Percentiles rank a stretch among this genome's conserved stretches.
These are phyloP conservation scores for Melanotaenia maccullochi DNA, from an alignment of 2,797 vertebrate species.

Conservation along the genomic window DNA sequence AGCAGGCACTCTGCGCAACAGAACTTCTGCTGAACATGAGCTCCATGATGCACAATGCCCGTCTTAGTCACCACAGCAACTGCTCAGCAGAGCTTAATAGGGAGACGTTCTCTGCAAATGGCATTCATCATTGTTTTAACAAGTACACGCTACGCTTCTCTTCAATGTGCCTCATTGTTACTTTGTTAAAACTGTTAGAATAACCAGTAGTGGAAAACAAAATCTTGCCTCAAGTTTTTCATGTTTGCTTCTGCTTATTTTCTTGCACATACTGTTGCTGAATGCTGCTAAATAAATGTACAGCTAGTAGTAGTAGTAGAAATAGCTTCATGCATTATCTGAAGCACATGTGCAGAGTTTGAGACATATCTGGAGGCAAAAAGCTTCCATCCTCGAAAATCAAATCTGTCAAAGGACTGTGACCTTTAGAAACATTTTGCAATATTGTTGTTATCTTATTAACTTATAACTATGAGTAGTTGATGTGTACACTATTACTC, in stretches of 20 bases:
- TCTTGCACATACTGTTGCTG: background rate
- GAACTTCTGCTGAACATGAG: conserved; percentile 64
- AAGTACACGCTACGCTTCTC: background rate
- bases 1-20: conserved; percentile 54
- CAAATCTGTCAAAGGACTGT: background rate
- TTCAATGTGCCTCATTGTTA: conserved; percentile 10
- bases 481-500: background rate
- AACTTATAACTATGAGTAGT: no score
- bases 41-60: conserved; percentile 60
- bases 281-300: no score
- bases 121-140: conserved; percentile 40
- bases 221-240: background rate
- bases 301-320: background rate
- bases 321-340: background rate
- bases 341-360: background rate
- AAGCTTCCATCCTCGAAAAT: background rate
- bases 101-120: conserved; percentile 33
- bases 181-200: conserved; percentile 2
- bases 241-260: background rate
- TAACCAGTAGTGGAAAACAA: background rate
- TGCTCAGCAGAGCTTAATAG: conserved; percentile 48
- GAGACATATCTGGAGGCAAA: background rate
- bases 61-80: conserved; percentile 78
- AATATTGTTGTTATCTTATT: no score
- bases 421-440: background rate